Evolutionary conservation across 2,797 vertebrate species (phyloP), one percentile per base, ranked within the genome.

Genomic region (Trachurus trachurus): DNA sequence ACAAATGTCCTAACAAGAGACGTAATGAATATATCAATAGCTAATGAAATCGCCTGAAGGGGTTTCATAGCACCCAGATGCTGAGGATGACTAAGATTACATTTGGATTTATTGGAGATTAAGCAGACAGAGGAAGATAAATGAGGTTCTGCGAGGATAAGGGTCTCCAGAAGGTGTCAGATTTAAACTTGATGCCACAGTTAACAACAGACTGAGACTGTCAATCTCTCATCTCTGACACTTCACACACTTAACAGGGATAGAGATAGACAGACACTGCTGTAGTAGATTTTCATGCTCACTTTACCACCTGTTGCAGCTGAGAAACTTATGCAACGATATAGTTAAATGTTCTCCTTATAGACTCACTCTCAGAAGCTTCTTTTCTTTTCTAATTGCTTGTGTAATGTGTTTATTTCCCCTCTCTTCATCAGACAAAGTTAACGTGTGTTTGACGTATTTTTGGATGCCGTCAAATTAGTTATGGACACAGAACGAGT

Each of bases 31-130:
- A 8, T 40, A 72, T 59, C 22, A 37, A 78, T 66, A 78, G 60
- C 42, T n/a, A 13, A 19, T 76, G 29, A 39, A 74, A 67, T 64
- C 47, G 64, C 40, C 66, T 26, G 40, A 39, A 45, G 34, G 37
- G 12, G 34, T 70, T 34, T 72, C 9, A 47, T 22, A 16, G n/a
- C 13, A 47, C 31, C 56, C 49, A 34, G 58, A 29, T 62, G 17
- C 31, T 19, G n/a, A 56, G 26, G 42, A 64, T 74, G 52, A 71
- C 62, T 65, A 29, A 62, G 60, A 72, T 82, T 87, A 47, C 53
- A 39, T 75, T 64, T 69, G 69, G 68, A 82, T 84, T 80, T 64
- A 54, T 66, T 50, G 49, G 68, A 21, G 60, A 68, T 84, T 79
- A 83, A 68, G 17, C 40, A 58, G 66, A 59, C 42, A 52, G 29